Base-by-base conservation (phyloP, 2,113 vertebrate genomes). In the Rallus limicola region DNA sequence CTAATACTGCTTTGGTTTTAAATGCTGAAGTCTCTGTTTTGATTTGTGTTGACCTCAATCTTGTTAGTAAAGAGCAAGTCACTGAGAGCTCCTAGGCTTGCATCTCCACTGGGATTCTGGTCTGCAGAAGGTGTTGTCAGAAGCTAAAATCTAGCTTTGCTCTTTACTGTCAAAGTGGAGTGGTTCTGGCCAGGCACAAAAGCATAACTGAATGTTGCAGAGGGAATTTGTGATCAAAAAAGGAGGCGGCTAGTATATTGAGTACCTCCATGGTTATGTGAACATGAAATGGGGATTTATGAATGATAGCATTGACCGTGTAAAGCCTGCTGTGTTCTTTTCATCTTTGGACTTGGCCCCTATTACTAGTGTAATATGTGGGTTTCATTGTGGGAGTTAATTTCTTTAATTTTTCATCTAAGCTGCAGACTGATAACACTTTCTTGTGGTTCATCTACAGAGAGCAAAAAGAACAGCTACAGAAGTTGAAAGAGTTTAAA, bases 391-490 rank as follows among this genome's bases (percentile, higher is more conserved):
- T 64, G 26, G 81, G 14, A 13, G 3, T 24, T 90, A 28, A 50
- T 92, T 88, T 71, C 33, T 63, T 88, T 42, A 26, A 15, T 82
- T 88, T 91, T 75, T 70, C 16, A 15, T 74, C 90, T 95, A 94
- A 86, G 55, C 86, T 80, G 21, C 74, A 46, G 68, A 60, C 53
- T 95, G 86, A 63, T 72, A 95, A 92, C 29, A 7, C 16, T 96
- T 96, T 77, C 42, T 81, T 95, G 31, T 94, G 56, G 63, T 98
- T 91, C 90, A 29, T 94, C 36, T 96, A 56, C 97, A 98, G 98
- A 88, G 98, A 98, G 77, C 98, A 98, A 82, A 98, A 98, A 94
- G 98, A 98, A 70, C 98, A 98, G 79, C 96, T 98, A 85, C 98
- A 98, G 87, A 98, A 98, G 86, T 44, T 98, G 96, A 98, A 98